phyloP scores from a whole-genome alignment of 2,113 vertebrate genomes.

The Seriola dumerili region DNA sequence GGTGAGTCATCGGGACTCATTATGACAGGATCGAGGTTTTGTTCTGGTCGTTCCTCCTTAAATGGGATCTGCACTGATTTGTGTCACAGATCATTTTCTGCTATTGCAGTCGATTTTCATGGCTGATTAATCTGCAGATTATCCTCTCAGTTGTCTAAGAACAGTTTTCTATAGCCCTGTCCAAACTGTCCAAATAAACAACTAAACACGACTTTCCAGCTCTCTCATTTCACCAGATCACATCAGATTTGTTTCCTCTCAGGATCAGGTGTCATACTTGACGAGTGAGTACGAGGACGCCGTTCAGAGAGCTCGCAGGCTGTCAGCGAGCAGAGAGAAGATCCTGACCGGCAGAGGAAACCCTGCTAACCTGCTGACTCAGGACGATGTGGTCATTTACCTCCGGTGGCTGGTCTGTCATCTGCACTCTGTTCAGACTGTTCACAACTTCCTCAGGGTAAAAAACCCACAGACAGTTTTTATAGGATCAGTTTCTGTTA shows the following conservation, averaged over 20 bases:
- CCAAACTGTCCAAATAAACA: no score
- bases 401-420: slow-evolving; percentile 84
- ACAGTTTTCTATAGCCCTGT: no score
- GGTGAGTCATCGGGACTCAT: background rate
- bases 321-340: slow-evolving; percentile 78
- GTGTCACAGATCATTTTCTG: background rate
- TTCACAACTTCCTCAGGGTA: slow-evolving; percentile 84
- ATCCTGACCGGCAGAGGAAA: slow-evolving; percentile 78
- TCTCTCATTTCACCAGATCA: background rate
- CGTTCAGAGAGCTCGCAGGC: slow-evolving; percentile 81
- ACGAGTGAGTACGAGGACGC: slow-evolving; percentile 80
- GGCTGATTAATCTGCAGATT: no score
- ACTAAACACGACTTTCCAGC: background rate
- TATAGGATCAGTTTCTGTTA: background rate
- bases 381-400: slow-evolving; percentile 83
- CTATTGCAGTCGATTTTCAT: background rate
- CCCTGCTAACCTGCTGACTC: slow-evolving; percentile 62
- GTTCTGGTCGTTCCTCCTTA: background rate
- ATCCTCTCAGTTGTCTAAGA: no score
- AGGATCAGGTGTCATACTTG: slow-evolving; percentile 81
- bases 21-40: background rate
- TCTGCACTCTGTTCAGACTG: slow-evolving; percentile 78
- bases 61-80: background rate
- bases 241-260: background rate
- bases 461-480: background rate